Percentiles rank a stretch among this genome's conserved stretches.
Conservation (phyloP, 2,113 vertebrate species). For the Setophaga kirtlandii region DNA sequence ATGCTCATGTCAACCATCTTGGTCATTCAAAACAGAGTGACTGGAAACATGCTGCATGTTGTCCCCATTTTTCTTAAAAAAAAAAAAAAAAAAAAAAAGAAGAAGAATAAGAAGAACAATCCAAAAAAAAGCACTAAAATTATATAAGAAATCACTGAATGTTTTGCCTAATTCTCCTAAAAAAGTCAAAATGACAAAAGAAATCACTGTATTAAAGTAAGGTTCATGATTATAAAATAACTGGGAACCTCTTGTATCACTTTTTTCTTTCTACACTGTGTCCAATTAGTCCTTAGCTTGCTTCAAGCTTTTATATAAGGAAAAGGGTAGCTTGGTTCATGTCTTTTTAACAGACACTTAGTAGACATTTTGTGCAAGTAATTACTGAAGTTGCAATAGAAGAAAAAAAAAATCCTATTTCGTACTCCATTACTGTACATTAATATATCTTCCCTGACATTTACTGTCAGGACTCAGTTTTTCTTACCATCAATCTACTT, state of each 20-base stretch:
- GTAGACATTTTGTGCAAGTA: slow-evolving; percentile 8
- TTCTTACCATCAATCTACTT: slow-evolving; percentile 19
- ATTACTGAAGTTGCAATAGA: slow-evolving; percentile 15
- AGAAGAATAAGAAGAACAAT: too few species aligned
- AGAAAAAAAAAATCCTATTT: background rate
- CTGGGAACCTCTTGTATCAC: background rate
- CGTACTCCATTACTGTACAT: slow-evolving; percentile 10
- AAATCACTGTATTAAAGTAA: background rate
- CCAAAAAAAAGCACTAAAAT: background rate
- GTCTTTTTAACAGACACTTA: background rate
- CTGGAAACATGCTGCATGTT: background rate
- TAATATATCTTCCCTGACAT: slow-evolving; percentile 33
- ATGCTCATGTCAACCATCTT: fast-evolving
- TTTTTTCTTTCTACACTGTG: background rate
- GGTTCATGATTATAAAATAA: background rate
- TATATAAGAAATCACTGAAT: background rate
- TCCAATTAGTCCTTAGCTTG: slow-evolving; percentile 35
- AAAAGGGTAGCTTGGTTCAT: background rate
- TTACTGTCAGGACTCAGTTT: slow-evolving; percentile 56
- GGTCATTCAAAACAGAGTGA: background rate
- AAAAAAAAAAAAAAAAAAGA: too few species aligned
- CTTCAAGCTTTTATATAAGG: background rate
- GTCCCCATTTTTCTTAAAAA: background rate
- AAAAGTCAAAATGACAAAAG: background rate
- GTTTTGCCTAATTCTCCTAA: background rate